Percentiles rank a stretch among this genome's conserved stretches.
Conservation (phyloP, 1,140 invertebrate genomes). For the Nasonia giraulti region DNA sequence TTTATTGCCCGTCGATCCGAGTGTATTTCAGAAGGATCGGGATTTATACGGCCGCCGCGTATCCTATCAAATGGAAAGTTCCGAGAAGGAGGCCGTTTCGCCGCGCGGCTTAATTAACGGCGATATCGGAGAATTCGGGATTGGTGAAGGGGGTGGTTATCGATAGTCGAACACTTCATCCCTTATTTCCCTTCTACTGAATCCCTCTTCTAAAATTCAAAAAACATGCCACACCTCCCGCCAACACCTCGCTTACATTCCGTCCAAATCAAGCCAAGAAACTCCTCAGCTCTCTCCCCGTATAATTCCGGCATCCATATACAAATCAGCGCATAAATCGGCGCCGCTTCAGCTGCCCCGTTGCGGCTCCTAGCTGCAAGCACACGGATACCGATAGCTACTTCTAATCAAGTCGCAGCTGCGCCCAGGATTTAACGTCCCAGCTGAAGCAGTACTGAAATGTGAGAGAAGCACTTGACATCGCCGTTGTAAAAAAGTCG, state of each 20-base stretch:
- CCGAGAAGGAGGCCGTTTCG: background rate
- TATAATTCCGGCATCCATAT: background rate
- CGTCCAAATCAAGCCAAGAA: background rate
- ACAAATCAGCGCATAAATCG: background rate
- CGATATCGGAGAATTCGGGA: background rate
- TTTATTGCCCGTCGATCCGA: background rate
- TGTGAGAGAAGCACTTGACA: no score
- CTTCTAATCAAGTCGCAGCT: conserved; percentile 9
- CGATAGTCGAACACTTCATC: background rate
- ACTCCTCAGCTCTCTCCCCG: background rate
- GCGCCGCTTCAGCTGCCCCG: background rate
- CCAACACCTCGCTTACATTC: no score
- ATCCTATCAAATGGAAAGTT: background rate
- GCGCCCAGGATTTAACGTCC: background rate
- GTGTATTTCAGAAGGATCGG: background rate
- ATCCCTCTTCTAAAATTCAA: background rate
- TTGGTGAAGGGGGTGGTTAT: background rate
- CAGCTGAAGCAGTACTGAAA: background rate
- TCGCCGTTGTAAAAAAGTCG: no score
- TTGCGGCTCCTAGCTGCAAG: background rate
- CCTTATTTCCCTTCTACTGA: background rate
- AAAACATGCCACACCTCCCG: no score
- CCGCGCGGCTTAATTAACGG: background rate
- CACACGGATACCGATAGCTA: background rate
- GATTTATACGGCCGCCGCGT: background rate